These are phyloP conservation scores for Nasalis larvatus DNA, from an alignment of 2,113 vertebrate genomes.

Conservation along the genomic window DNA sequence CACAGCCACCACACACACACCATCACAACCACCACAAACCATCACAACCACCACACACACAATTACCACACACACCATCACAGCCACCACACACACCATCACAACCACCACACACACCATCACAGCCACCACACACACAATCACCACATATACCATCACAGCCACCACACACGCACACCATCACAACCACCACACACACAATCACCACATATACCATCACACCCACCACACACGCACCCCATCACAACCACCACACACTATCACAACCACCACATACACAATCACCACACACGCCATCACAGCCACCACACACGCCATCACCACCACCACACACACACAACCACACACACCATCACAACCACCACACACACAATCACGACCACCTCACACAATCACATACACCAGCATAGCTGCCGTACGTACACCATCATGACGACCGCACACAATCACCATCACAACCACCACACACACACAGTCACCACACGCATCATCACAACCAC, in stretches of 20 bases:
- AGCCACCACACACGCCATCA: background rate
- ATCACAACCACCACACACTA: background rate
- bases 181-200: background rate
- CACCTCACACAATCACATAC: background rate
- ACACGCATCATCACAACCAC: fast-evolving
- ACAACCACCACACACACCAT: background rate
- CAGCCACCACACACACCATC: background rate
- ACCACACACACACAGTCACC: background rate
- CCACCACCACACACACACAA: background rate
- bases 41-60: background rate
- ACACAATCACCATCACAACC: background rate
- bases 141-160: background rate
- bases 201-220: background rate
- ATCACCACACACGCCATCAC: background rate
- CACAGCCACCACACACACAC: no score
- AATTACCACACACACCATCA: background rate
- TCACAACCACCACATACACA: background rate
- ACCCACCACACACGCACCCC: background rate
- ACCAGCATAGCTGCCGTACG: background rate
- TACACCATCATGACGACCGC: background rate
- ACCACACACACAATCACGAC: background rate
- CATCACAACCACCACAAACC: background rate
- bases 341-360: background rate
- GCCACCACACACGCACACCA: background rate
- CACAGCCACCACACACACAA: background rate